phyloP scores from a whole-genome alignment of 2,888 invertebrate genomes.

The Aricia artaxerxes region DNA sequence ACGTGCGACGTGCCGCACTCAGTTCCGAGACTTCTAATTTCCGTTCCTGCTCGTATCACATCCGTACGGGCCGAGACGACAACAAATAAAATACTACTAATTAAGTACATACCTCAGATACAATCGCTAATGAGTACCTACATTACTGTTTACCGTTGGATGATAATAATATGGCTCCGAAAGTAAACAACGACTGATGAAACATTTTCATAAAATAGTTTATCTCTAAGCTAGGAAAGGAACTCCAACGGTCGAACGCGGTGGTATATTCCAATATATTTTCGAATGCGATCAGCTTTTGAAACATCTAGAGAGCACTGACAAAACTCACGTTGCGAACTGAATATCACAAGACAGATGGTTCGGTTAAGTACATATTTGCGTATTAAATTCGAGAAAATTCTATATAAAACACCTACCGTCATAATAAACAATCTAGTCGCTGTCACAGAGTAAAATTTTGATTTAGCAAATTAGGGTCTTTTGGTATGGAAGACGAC shows the following conservation, averaged over 20 bases:
- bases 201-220: conserved; percentile 28
- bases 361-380: conserved; percentile 72
- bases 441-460: conserved; percentile 27
- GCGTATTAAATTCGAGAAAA: conserved; percentile 46
- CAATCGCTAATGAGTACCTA: conserved; percentile 53
- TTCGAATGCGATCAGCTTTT: conserved; percentile 38
- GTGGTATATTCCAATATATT: conserved; percentile 39
- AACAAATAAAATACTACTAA: conserved; percentile 74
- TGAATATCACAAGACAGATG: conserved; percentile 76
- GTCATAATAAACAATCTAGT: conserved; percentile 4
- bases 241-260: conserved; percentile 46
- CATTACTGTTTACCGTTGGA: conserved; percentile 48
- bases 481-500: conserved; percentile 19
- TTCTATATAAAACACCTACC: conserved; percentile 12
- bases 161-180: conserved; percentile 68
- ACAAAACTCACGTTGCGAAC: conserved; percentile 53
- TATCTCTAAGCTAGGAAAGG: conserved; percentile 45
- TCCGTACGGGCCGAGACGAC: conserved; percentile 64
- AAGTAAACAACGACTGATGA: conserved; percentile 44
- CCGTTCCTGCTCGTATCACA: conserved; percentile 80
- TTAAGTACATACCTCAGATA: conserved; percentile 73
- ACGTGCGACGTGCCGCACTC: conserved; percentile 39
- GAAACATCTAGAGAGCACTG: conserved; percentile 66
- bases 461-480: conserved; percentile 32
- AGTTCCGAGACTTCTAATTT: conserved; percentile 52